phyloP scores from a whole-genome alignment of 2,888 invertebrate genomes.

The Calliphora vomitoria region DNA sequence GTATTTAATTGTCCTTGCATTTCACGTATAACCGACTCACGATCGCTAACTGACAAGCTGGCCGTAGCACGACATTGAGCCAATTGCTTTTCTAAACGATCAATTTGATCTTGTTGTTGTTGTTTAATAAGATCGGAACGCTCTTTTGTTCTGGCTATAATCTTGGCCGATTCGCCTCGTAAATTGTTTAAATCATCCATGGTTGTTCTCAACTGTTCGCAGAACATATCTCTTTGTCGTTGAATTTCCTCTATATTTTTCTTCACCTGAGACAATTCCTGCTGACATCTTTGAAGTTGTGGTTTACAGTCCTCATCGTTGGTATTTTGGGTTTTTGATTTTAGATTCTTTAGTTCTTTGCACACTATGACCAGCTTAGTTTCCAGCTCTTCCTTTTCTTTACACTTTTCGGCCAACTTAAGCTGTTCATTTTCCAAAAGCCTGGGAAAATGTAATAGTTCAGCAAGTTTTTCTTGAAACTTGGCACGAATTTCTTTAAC shows the following conservation, averaged over 20 bases:
- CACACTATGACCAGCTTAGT: conserved; percentile 81
- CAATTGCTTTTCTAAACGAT: conserved; percentile 82
- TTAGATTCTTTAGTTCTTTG: conserved; percentile 81
- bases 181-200: conserved; percentile 82
- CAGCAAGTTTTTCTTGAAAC: conserved; percentile 83
- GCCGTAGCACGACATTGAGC: conserved; percentile 84
- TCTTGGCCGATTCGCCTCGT: conserved; percentile 83
- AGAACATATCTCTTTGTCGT: conserved; percentile 81
- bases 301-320: conserved; percentile 78
- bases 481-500: conserved; percentile 83
- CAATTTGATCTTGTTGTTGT: conserved; percentile 81
- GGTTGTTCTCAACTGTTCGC: conserved; percentile 80
- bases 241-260: conserved; percentile 79
- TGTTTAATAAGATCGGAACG: conserved; percentile 80
- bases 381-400: conserved; percentile 82
- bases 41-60: conserved; percentile 82
- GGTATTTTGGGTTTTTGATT: conserved; percentile 75
- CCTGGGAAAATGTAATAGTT: conserved; percentile 82
- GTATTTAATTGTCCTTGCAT: conserved; percentile 83
- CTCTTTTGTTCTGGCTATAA: conserved; percentile 83
- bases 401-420: conserved; percentile 80
- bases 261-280: conserved; percentile 78
- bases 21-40: conserved; percentile 83
- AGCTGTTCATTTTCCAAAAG: conserved; percentile 83
- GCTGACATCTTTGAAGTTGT: conserved; percentile 79